Evolutionary conservation across 2,888 invertebrate species (phyloP).

Genomic region (Meandrusa payeni): DNA sequence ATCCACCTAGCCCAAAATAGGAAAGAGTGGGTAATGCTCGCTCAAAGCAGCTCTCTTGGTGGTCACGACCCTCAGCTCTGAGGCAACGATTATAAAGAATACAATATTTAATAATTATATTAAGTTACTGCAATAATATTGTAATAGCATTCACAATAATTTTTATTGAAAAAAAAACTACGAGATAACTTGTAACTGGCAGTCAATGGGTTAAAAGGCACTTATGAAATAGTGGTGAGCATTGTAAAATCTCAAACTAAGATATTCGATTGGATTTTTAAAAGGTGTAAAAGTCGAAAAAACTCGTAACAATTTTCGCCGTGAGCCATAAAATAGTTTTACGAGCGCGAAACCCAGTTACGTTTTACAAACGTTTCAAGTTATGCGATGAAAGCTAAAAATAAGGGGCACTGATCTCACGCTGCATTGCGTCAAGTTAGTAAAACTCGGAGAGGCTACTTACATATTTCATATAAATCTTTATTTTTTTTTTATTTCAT

Average conservation of each 20-base stretch:
- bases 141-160: too few relatives aligned
- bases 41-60: too few relatives aligned
- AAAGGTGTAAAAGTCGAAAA: conserved; percentile 34
- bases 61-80: too few relatives aligned
- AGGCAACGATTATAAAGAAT: too few relatives aligned
- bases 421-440: conserved; percentile 42
- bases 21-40: too few relatives aligned
- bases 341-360: conserved; percentile 53
- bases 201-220: too few relatives aligned
- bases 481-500: too few relatives aligned
- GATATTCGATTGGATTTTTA: conserved; percentile 20
- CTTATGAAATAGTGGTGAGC: conserved; percentile 1
- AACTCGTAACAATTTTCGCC: conserved; percentile 49
- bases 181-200: too few relatives aligned
- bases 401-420: conserved; percentile 37
- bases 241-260: conserved; percentile 12
- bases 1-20: too few relatives aligned
- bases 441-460: conserved; percentile 14
- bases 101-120: too few relatives aligned
- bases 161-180: too few relatives aligned
- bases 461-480: conserved; percentile 19
- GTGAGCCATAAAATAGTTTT: conserved; percentile 57
- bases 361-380: conserved; percentile 40
- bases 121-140: too few relatives aligned
- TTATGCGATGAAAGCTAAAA: conserved; percentile 32